phyloP scores from a whole-genome alignment of 2,113 vertebrate species.

The Thymallus thymallus region DNA sequence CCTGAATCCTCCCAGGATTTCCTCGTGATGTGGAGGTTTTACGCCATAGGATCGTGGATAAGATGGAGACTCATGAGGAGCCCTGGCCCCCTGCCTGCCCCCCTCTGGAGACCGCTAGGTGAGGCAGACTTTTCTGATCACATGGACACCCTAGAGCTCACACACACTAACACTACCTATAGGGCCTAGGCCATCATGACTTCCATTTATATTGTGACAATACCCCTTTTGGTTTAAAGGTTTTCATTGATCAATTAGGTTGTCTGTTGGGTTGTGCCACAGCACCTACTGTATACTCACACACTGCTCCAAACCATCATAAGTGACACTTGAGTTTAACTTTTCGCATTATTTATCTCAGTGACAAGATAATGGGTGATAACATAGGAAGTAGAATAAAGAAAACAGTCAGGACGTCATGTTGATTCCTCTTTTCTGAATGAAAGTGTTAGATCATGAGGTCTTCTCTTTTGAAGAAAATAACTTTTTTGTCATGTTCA shows the following conservation, averaged over 20 bases:
- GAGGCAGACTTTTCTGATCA: slow-evolving; percentile 3
- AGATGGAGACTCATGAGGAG: slow-evolving; percentile 74
- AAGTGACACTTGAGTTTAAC: no score
- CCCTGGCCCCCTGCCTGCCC: slow-evolving; percentile 83
- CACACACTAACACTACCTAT: neutral
- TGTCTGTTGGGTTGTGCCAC: no score
- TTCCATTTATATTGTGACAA: no score
- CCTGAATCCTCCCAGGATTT: slow-evolving; percentile 38
- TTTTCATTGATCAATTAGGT: no score
- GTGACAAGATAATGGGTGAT: no score
- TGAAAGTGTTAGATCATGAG: neutral
- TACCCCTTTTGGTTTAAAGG: no score
- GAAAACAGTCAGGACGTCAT: neutral
- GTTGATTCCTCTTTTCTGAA: neutral
- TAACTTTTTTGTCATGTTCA: neutral
- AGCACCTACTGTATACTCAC: no score
- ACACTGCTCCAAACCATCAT: no score
- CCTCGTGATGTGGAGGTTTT: slow-evolving; percentile 55
- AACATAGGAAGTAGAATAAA: neutral
- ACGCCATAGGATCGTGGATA: slow-evolving; percentile 77
- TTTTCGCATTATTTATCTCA: no score
- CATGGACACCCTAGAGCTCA: neutral
- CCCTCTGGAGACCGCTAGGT: slow-evolving; percentile 83
- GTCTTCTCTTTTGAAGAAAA: neutral
- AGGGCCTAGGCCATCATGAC: no score